Conservation (phyloP, 2,888 invertebrate species). For the Orchesella flavescens region DNA sequence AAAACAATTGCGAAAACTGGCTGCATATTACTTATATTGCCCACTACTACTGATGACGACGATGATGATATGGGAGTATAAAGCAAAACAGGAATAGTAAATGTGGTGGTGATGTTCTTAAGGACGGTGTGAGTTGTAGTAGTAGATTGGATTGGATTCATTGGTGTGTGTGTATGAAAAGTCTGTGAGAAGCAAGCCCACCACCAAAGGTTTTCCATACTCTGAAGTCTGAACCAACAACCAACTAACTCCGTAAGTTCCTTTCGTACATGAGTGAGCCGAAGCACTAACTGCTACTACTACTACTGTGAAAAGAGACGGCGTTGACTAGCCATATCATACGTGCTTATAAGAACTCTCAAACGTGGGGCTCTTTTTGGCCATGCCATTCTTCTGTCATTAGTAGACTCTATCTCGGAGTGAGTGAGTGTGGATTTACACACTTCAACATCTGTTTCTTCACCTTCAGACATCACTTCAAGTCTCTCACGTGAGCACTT, state of each 20-base stretch:
- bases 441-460: constrained; percentile 64
- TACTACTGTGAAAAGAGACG: constrained; percentile 7
- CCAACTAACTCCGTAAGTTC: neutral
- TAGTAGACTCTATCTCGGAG: constrained; percentile 55
- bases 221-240: too few relatives aligned
- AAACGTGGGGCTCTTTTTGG: constrained; percentile 49
- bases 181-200: constrained; percentile 45
- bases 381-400: constrained; percentile 62
- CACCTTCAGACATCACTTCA: constrained; percentile 58
- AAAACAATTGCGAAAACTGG: constrained; percentile 36
- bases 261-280: constrained; percentile 2
- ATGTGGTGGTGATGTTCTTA: constrained; percentile 62
- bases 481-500: constrained; percentile 57
- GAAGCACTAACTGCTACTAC: too few relatives aligned
- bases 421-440: constrained; percentile 63
- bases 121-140: constrained; percentile 60
- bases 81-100: constrained; percentile 31
- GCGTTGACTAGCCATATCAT: neutral
- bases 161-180: constrained; percentile 46
- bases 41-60: constrained; percentile 16
- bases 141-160: constrained; percentile 57
- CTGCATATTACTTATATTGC: neutral
- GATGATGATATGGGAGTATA: constrained; percentile 22
- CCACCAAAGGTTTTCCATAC: constrained; percentile 57
- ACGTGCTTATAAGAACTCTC: neutral